These are phyloP conservation scores for Pygathrix nemaeus DNA, from an alignment of 2,113 vertebrate species.

Conservation along the genomic window DNA sequence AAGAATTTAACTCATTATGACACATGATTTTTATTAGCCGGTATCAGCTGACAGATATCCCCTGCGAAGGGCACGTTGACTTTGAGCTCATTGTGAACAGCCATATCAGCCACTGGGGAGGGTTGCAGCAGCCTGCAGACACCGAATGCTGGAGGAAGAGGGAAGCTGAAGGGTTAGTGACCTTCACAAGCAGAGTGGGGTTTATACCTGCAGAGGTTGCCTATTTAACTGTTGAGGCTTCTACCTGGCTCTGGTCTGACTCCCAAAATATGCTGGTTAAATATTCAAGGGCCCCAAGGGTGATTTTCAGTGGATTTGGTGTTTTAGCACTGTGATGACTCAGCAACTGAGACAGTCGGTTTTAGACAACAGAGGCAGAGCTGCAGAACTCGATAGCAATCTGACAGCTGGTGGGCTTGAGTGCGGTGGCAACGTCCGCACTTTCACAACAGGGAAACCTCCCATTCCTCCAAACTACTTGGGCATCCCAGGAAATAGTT, in stretches of 20 bases:
- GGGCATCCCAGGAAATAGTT: not conserved
- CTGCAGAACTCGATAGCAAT: rapidly evolving
- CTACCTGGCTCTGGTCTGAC: not conserved
- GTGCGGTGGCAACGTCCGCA: not conserved
- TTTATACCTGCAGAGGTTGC: not conserved
- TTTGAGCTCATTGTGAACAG: not conserved
- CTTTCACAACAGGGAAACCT: not conserved
- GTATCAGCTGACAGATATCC: not conserved
- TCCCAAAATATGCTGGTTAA: not conserved
- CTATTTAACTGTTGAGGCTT: not conserved
- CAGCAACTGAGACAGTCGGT: not conserved
- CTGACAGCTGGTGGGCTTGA: not conserved
- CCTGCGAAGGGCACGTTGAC: not conserved
- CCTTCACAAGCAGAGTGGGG: not conserved
- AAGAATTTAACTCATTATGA: not conserved
- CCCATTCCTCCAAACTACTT: too few relatives aligned
- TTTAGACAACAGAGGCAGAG: not conserved
- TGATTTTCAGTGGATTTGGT: not conserved
- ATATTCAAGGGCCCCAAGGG: not conserved
- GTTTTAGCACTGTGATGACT: not conserved
- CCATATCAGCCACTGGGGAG: not conserved
- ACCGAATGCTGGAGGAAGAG: not conserved
- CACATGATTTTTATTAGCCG: not conserved
- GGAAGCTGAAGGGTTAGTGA: not conserved
- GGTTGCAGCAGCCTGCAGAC: not conserved